Conservation (phyloP, 2,888 invertebrate species). For the Lasius fuliginosus region DNA sequence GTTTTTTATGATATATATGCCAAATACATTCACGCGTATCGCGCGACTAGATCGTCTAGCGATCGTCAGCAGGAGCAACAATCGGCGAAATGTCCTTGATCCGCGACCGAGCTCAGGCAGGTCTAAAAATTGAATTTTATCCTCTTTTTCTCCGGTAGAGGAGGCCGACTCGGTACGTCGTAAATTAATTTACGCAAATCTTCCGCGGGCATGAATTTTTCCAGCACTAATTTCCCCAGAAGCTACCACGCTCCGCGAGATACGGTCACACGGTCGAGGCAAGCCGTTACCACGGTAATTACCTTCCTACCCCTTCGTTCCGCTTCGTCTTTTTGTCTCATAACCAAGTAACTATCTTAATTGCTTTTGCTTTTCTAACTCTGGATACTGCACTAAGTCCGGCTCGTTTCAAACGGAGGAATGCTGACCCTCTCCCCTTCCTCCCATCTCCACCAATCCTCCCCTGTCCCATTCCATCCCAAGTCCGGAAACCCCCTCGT, state of each 20-base stretch:
- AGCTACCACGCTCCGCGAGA: constrained; percentile 73
- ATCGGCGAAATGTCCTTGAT: constrained; percentile 16
- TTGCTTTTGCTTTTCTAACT: constrained; percentile 80
- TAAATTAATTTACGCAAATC: constrained; percentile 84
- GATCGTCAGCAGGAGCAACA: constrained; percentile 3
- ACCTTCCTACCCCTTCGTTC: constrained; percentile 80
- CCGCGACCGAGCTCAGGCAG: constrained; percentile 32
- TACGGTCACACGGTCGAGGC: constrained; percentile 72
- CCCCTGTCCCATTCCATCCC: neutral
- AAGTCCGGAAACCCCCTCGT: constrained; percentile 17
- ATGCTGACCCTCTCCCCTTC: neutral
- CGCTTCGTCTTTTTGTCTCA: constrained; percentile 81
- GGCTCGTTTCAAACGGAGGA: constrained; percentile 41
- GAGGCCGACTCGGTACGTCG: constrained; percentile 65
- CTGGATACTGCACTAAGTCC: constrained; percentile 69
- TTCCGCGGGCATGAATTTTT: constrained; percentile 82
- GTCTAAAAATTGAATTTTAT: constrained; percentile 74
- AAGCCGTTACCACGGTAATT: constrained; percentile 83
- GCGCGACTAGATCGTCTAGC: neutral
- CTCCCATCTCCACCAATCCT: neutral
- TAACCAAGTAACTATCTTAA: constrained; percentile 84
- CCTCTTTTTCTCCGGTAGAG: constrained; percentile 56
- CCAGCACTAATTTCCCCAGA: constrained; percentile 80
- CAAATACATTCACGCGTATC: neutral
- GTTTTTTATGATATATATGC: neutral